phyloP scores from a whole-genome alignment of 1,140 invertebrate genomes.

The Tetramorium simillimum region DNA sequence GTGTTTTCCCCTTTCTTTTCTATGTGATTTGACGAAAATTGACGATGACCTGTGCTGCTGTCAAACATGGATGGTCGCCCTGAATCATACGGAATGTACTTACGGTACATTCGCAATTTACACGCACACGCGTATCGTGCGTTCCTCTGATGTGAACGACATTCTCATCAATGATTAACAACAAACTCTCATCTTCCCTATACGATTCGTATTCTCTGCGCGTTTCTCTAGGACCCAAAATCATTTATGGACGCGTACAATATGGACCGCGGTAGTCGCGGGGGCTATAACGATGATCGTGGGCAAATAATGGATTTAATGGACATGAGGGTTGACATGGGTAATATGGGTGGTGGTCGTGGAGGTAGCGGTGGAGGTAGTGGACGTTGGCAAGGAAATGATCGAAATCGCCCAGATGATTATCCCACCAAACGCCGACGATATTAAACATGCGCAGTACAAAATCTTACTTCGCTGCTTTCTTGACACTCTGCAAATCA shows the following conservation, averaged over 20 bases:
- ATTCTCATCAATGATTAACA: constrained; percentile 63
- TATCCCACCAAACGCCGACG: constrained; percentile 85
- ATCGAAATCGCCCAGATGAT: constrained; percentile 84
- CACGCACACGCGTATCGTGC: constrained; percentile 48
- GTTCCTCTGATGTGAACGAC: constrained; percentile 65
- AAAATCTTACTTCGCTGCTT: constrained; percentile 29
- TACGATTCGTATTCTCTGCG: constrained; percentile 39
- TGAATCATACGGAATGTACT: constrained; percentile 78
- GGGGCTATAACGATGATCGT: constrained; percentile 84
- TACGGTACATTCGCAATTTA: constrained; percentile 73
- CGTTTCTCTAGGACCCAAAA: constrained; percentile 81
- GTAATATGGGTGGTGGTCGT: constrained; percentile 78
- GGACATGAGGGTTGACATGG: constrained; percentile 85
- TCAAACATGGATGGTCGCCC: constrained; percentile 84
- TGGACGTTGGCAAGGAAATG: constrained; percentile 81
- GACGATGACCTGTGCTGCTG: constrained; percentile 85
- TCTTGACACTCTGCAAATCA: constrained; percentile 21
- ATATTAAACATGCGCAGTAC: constrained; percentile 74
- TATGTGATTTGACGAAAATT: constrained; percentile 86
- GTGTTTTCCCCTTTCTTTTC: constrained; percentile 86
- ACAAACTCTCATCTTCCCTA: constrained; percentile 33
- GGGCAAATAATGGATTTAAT: constrained; percentile 85
- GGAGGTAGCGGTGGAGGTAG: constrained; percentile 73
- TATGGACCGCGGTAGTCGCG: constrained; percentile 82
- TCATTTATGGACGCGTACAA: constrained; percentile 85